These are phyloP conservation scores for Tachystola acroxantha DNA, from an alignment of 2,888 invertebrate species.

Conservation along the genomic window DNA sequence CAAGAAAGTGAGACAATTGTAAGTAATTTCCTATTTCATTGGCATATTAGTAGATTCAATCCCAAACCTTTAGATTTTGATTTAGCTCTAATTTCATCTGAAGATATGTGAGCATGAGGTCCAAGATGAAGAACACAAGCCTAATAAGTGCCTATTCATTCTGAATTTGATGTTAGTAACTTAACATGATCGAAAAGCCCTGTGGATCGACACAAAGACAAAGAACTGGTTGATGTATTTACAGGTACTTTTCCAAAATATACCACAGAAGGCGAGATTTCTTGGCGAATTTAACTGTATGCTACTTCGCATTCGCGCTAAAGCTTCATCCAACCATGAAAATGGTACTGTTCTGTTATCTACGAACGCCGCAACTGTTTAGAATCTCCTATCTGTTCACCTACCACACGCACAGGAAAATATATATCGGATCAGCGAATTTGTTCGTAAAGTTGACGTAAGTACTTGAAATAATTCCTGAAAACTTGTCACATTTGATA, in stretches of 20 bases:
- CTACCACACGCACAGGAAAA: constrained; percentile 54
- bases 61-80: too few species aligned
- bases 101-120: too few species aligned
- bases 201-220: too few species aligned
- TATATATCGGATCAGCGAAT: constrained; percentile 60
- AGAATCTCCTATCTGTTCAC: constrained; percentile 66
- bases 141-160: too few species aligned
- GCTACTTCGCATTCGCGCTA: constrained; percentile 50
- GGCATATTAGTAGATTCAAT: too few species aligned
- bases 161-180: too few species aligned
- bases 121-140: too few species aligned
- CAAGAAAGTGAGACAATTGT: constrained; percentile 61
- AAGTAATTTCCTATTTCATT: too few species aligned
- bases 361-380: constrained; percentile 59
- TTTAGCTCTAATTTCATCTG: too few species aligned
- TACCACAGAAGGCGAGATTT: constrained; percentile 59
- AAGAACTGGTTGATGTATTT: too few species aligned
- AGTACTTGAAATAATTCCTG: constrained; percentile 26
- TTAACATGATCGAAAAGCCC: too few species aligned
- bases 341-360: constrained; percentile 46
- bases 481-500: too few species aligned
- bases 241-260: constrained; percentile 65
- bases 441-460: constrained; percentile 64
- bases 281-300: constrained; percentile 52
- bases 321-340: constrained; percentile 29